Evolutionary conservation across 2,888 invertebrate genomes (phyloP), one percentile per base, ranked within the genome.

Genomic region (Romanomermis culicivorax): DNA sequence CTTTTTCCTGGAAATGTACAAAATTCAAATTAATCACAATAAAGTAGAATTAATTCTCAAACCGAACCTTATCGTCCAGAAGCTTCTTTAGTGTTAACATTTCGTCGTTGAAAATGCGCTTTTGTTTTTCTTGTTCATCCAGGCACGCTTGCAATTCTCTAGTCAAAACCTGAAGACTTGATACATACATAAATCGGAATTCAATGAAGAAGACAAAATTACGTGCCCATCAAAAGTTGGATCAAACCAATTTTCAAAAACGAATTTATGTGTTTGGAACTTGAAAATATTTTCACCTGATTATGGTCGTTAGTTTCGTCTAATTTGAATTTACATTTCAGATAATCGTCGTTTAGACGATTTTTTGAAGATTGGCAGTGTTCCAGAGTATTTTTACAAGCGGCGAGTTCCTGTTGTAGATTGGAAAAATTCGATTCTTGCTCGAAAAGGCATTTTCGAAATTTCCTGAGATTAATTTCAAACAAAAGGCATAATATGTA

Each of bases 71-170:
- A 27, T 49, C 50, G 4, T 25, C 20, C 14, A 49, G 29, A 25
- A 49, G 26, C 11, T 7, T 11, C 7, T 49, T 29, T 11, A 27
- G 27, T 4, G 50, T 27, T 27, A 7, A 11, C 3, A 49, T 27
- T 25, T 49, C 50, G 11, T 25, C 23, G 7, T n/a, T 7, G 27
- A n/a, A 27, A 7, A 20, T 11, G 11, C 50, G 26, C 27, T 49
- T 49, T 20, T 11, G 20, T 20, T 49, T 49, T 25, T 49, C 50
- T 27, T 49, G 50, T 29, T 49, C 50, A 3, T 49, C 50, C 3
- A 49, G 4, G 50, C 27, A 25, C 50, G 27, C 3, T 49, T 49
- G 27, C 27, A 49, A 20, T 20, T 49, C 27, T 7, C 29, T 7
- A 7, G 7, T 7, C 50, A 49, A 27, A 11, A 11, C 29, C 50